Base-by-base conservation (phyloP, 2,113 vertebrate species). In the Zosterops hypoxanthus region DNA sequence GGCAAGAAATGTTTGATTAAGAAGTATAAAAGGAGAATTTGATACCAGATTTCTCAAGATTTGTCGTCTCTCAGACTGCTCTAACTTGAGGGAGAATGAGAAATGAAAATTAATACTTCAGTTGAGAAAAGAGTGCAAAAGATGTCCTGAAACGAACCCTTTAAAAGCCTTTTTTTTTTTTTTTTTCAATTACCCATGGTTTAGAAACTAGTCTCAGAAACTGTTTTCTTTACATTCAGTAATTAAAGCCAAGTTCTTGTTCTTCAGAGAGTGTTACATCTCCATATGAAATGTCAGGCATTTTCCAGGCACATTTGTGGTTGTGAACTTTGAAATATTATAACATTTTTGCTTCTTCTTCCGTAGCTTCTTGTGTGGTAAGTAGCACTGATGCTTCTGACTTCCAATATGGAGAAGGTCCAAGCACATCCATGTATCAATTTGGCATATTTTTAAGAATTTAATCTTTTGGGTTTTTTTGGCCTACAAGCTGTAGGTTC, bases 371-470 rank as follows among this genome's bases (percentile, higher is more conserved):
- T 91, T 88, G 53, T 87, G 76, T 94, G 92, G 96, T 66, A 97
- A 95, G 52, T 77, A 72, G 80, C 83, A 92, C 21, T 64, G 84
- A 64, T 92, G 72, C 49, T 56, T 95, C 69, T 95, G 71, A 71
- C 79, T 90, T 86, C 49, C 73, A 86, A 6, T 56, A 83, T 93
- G 96, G 96, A 97, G 86, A 52, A 73, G 50, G 75, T 96, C 86
- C 91, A 97, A 96, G 80, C 77, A 82, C 71, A 92, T 94, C 95
- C 33, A 50, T 89, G 24, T 94, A 93, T 97, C 95, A 87, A 24
- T 78, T 82, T 96, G 96, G 89, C 83, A 16, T 61, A 26, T 49
- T 85, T 86, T 95, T 93, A 96, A 81, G 61, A 93, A 57, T 86
- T 89, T 93, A 68, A 29, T 64, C 83, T 81, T 86, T 60, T 85